Percentiles rank a stretch among this genome's conserved stretches.
Conservation (phyloP, 2,797 vertebrate species). For the Sebastes cheni region DNA sequence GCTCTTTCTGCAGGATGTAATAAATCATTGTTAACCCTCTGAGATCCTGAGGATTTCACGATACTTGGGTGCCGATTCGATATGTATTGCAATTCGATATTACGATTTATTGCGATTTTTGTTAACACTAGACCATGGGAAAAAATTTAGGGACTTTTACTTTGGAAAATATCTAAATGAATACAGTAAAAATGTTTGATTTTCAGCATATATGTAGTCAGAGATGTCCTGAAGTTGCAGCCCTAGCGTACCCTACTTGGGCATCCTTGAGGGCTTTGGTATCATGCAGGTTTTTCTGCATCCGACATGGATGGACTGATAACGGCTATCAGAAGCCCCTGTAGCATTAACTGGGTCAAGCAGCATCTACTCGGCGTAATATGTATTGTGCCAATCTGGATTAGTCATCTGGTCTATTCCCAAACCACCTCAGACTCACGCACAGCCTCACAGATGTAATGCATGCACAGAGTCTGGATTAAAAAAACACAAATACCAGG, state of each 20-base stretch:
- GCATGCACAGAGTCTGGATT: neutral
- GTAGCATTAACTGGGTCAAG: conserved; percentile 51
- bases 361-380: conserved; percentile 29
- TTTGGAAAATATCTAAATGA: too few species aligned
- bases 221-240: neutral
- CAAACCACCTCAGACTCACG: conserved; percentile 15
- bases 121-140: too few species aligned
- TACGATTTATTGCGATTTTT: too few species aligned
- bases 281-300: neutral
- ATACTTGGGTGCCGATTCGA: too few species aligned
- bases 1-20: neutral
- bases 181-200: too few species aligned
- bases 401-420: conserved; percentile 52
- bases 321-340: conserved; percentile 1
- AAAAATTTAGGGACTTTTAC: too few species aligned
- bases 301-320: neutral
- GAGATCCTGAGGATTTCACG: too few species aligned
- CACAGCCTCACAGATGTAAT: neutral
- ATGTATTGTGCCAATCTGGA: conserved; percentile 53
- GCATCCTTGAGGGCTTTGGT: neutral
- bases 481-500: neutral
- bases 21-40: too few species aligned
- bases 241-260: neutral
- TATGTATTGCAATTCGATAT: too few species aligned
- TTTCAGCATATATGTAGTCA: too few species aligned